Percentiles rank a stretch among this genome's conserved stretches.
These are phyloP conservation scores for Noctuana brunneofusca DNA, from an alignment of 2,888 invertebrate genomes.

Conservation along the genomic window DNA sequence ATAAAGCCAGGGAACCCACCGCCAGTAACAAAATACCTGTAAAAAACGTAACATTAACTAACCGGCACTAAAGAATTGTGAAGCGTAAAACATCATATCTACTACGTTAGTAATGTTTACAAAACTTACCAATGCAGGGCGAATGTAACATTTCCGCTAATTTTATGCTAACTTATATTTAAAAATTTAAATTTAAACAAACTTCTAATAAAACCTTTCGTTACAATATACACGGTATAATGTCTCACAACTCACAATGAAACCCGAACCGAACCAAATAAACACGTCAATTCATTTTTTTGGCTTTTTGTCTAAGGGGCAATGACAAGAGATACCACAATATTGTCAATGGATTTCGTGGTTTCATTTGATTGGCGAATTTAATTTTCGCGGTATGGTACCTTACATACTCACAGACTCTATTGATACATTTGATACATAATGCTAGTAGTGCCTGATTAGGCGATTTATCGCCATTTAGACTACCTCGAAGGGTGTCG, in stretches of 20 bases:
- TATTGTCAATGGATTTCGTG: slow-evolving; percentile 78
- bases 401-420: no score
- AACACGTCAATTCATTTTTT: slow-evolving; percentile 69
- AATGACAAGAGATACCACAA: slow-evolving; percentile 47
- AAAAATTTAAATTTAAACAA: slow-evolving; percentile 40
- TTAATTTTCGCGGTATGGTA: slow-evolving; percentile 46
- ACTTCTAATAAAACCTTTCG: background rate
- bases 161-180: slow-evolving; percentile 48
- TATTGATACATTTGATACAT: no score
- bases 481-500: no score
- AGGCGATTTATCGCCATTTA: no score
- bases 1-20: slow-evolving; percentile 76
- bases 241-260: background rate
- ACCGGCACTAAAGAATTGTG: slow-evolving; percentile 46
- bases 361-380: slow-evolving; percentile 61
- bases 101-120: slow-evolving; percentile 53
- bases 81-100: background rate
- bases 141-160: slow-evolving; percentile 61
- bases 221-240: slow-evolving; percentile 40
- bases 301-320: slow-evolving; percentile 40
- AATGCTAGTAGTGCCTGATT: no score
- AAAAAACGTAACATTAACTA: slow-evolving; percentile 45
- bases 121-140: slow-evolving; percentile 64
- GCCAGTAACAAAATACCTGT: slow-evolving; percentile 68
- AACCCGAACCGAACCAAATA: slow-evolving; percentile 39